A percentile compares a stretch with the other conserved stretches of the same genome.
Conservation (phyloP, 2,113 vertebrate species). For the Anolis sagrei region DNA sequence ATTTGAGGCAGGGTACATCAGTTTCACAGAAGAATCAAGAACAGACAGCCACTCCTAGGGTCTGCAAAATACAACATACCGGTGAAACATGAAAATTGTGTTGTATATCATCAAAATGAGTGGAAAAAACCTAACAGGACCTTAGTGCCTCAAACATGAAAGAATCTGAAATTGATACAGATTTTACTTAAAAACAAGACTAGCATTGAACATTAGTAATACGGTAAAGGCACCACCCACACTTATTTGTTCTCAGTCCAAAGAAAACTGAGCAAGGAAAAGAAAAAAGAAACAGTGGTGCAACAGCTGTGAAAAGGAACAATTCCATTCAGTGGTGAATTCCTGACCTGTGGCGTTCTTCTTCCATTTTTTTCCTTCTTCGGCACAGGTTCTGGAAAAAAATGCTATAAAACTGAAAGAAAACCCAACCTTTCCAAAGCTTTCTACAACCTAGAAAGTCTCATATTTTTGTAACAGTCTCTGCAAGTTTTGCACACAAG, state of each 20-base stretch:
- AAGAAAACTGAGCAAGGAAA: slow-evolving; percentile 66
- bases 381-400: background rate
- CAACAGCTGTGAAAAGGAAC: slow-evolving; percentile 59
- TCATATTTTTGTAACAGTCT: slow-evolving; percentile 65
- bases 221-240: slow-evolving; percentile 86
- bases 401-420: slow-evolving; percentile 53
- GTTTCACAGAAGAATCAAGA: slow-evolving; percentile 36
- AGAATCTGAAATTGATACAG: slow-evolving; percentile 69
- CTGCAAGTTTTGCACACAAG: slow-evolving; percentile 49
- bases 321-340: slow-evolving; percentile 25
- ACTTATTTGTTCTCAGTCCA: slow-evolving; percentile 77
- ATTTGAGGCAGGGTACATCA: background rate
- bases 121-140: slow-evolving; percentile 29
- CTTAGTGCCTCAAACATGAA: slow-evolving; percentile 61
- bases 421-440: slow-evolving; percentile 56
- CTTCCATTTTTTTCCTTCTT: slow-evolving; percentile 26
- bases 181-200: slow-evolving; percentile 79
- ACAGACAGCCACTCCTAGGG: slow-evolving; percentile 45
- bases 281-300: slow-evolving; percentile 43
- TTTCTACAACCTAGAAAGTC: slow-evolving; percentile 51
- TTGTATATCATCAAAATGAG: slow-evolving; percentile 41
- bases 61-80: slow-evolving; percentile 63
- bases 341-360: slow-evolving; percentile 35
- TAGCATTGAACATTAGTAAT: slow-evolving; percentile 79
- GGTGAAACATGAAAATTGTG: slow-evolving; percentile 32